Percentiles rank a stretch among this genome's conserved stretches.
Conservation (phyloP, 92 coral and sea anemone species). For the Palythoa grandis region DNA sequence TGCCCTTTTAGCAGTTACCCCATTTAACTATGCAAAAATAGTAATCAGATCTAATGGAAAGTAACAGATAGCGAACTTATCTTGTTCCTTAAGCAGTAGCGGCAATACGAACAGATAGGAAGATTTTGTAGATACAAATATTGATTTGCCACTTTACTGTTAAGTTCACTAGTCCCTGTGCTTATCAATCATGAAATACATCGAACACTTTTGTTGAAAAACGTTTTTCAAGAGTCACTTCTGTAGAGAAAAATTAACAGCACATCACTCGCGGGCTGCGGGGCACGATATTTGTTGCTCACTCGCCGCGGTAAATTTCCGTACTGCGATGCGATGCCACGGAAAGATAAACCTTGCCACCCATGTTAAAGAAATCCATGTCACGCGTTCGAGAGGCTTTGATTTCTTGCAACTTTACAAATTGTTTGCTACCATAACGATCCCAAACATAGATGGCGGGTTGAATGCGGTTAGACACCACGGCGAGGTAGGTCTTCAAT, state of each 20-base stretch:
- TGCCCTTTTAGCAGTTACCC: too few species aligned
- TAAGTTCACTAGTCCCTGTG: too few species aligned
- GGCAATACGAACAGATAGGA: too few species aligned
- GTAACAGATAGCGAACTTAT: too few species aligned
- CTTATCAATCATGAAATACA: too few species aligned
- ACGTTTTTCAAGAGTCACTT: too few species aligned
- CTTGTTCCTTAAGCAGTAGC: too few species aligned
- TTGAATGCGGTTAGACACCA: conserved; percentile 72
- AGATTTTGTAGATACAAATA: too few species aligned
- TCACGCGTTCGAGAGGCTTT: conserved; percentile 85
- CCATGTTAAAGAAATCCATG: conserved; percentile 97
- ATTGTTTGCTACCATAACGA: conserved; percentile 68
- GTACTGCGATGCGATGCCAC: conserved; percentile 86
- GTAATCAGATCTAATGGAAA: too few species aligned
- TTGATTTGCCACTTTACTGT: too few species aligned
- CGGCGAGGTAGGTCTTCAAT: conserved; percentile 90
- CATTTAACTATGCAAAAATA: too few species aligned
- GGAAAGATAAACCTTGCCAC: conserved; percentile 77
- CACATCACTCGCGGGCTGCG: not conserved
- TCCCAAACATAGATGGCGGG: conserved; percentile 95
- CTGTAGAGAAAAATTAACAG: not conserved
- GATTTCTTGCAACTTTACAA: conserved; percentile 86
- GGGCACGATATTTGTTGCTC: not conserved
- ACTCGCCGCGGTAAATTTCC: conserved; percentile 80
- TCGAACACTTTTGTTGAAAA: too few species aligned